A percentile compares a stretch with the other conserved stretches of the same genome.
Conservation (phyloP, 2,888 invertebrate species). For the Silvanus unidentatus region DNA sequence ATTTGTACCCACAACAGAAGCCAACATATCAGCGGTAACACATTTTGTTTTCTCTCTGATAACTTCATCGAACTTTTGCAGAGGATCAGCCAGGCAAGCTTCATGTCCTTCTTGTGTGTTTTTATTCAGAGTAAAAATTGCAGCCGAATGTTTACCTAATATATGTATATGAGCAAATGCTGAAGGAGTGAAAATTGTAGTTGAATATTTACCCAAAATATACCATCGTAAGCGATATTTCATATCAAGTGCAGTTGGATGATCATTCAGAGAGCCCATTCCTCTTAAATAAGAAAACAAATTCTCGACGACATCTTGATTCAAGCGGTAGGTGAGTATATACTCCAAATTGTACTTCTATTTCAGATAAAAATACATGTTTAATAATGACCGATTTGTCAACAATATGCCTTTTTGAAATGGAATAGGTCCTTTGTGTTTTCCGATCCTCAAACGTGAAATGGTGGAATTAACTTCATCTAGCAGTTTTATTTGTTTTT, state of each 20-base stretch:
- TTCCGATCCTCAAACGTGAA: constrained; percentile 2
- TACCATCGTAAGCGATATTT: constrained; percentile 23
- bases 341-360: constrained; percentile 15
- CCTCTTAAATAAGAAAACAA: constrained; percentile 24
- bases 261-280: constrained; percentile 24
- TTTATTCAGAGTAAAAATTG: constrained; percentile 15
- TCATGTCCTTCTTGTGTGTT: not conserved
- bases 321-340: constrained; percentile 17
- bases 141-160: constrained; percentile 23
- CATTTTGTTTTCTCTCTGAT: not conserved
- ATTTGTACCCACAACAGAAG: not conserved
- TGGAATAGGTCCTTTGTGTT: constrained; percentile 14
- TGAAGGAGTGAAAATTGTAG: no score
- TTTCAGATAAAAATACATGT: constrained; percentile 16
- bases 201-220: no score
- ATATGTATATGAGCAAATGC: no score
- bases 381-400: constrained; percentile 13
- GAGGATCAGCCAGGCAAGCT: not conserved
- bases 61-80: not conserved
- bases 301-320: constrained; percentile 19
- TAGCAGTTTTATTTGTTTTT: not conserved
- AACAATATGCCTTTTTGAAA: constrained; percentile 19
- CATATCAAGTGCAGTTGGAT: constrained; percentile 23
- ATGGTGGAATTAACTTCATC: not conserved
- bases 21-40: not conserved